A percentile compares a stretch with the other conserved stretches of the same genome.
These are phyloP conservation scores for Drosophila sucinea DNA, from an alignment of 1,140 invertebrate species.

Conservation along the genomic window DNA sequence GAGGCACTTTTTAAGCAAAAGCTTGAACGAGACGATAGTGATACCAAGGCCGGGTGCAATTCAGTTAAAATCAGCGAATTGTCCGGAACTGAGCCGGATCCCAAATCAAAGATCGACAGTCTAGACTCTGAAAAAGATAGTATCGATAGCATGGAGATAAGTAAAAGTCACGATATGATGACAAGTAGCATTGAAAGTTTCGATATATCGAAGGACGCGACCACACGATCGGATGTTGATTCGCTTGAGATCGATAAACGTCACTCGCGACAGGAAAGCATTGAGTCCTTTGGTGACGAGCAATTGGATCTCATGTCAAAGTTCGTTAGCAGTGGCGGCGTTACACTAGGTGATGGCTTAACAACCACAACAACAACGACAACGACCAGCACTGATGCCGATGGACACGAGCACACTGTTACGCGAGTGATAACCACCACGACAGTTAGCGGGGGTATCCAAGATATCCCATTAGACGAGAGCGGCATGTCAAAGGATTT, in stretches of 20 bases:
- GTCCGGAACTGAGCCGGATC: slow-evolving; percentile 80
- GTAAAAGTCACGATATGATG: slow-evolving; percentile 85
- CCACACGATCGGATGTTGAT: slow-evolving; percentile 75
- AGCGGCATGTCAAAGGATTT: slow-evolving; percentile 70
- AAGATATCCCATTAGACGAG: slow-evolving; percentile 56
- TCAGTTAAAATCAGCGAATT: slow-evolving; percentile 84
- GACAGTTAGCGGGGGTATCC: slow-evolving; percentile 77
- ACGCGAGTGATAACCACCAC: slow-evolving; percentile 85
- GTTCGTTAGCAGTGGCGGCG: slow-evolving; percentile 76
- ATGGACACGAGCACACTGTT: slow-evolving; percentile 82
- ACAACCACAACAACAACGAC: slow-evolving; percentile 84
- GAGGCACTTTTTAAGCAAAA: slow-evolving; percentile 77
- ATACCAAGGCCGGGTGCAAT: slow-evolving; percentile 82
- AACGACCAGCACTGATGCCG: slow-evolving; percentile 84
- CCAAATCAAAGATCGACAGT: slow-evolving; percentile 73
- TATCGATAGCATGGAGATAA: slow-evolving; percentile 86
- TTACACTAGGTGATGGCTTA: slow-evolving; percentile 76
- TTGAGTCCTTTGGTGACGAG: slow-evolving; percentile 84
- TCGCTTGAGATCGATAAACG: slow-evolving; percentile 78
- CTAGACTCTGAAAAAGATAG: slow-evolving; percentile 84
- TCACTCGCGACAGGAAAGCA: slow-evolving; percentile 85
- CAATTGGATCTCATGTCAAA: slow-evolving; percentile 79
- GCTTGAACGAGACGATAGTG: slow-evolving; percentile 65
- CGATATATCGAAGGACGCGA: slow-evolving; percentile 84
- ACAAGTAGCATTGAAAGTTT: slow-evolving; percentile 87